Percentiles rank a stretch among this genome's conserved stretches.
Conservation (phyloP, 2,797 vertebrate genomes). For the Lophius americanus region DNA sequence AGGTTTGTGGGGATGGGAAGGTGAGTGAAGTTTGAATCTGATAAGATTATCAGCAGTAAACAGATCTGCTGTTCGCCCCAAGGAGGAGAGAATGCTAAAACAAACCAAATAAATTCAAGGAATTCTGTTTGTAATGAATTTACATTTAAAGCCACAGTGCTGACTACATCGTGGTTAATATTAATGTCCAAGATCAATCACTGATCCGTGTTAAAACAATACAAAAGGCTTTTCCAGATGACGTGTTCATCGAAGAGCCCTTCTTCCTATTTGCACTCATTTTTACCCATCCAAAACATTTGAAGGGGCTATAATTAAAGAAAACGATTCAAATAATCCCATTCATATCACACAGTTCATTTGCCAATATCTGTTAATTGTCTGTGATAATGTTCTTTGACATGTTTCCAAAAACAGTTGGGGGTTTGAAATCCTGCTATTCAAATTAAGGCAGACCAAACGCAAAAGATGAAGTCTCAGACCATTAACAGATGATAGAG, state of each 20-base stretch:
- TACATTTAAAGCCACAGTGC: neutral
- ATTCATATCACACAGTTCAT: constrained; percentile 40
- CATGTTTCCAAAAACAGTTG: constrained; percentile 51
- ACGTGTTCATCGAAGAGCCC: constrained; percentile 19
- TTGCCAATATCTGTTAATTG: constrained; percentile 45
- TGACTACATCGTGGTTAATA: too few species aligned
- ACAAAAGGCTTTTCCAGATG: constrained; percentile 17
- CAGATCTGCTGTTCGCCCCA: constrained; percentile 48
- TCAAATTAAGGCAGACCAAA: constrained; percentile 50
- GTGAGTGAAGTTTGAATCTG: constrained; percentile 52
- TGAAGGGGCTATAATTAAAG: constrained; percentile 39
- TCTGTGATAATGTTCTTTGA: constrained; percentile 53
- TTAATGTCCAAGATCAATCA: too few species aligned
- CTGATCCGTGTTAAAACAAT: neutral
- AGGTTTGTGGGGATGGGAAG: constrained; percentile 35
- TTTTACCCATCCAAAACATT: constrained; percentile 13
- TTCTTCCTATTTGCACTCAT: constrained; percentile 1
- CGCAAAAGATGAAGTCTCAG: constrained; percentile 56
- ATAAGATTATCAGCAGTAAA: constrained; percentile 64
- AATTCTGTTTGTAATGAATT: too few species aligned
- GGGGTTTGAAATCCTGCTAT: constrained; percentile 59
- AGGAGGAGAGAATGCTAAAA: constrained; percentile 4
- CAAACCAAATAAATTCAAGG: too few species aligned
- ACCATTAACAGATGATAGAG: constrained; percentile 55
- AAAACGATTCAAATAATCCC: constrained; percentile 30